Conservation (phyloP, 2,888 invertebrate genomes). For the Drosophila lutescens region DNA sequence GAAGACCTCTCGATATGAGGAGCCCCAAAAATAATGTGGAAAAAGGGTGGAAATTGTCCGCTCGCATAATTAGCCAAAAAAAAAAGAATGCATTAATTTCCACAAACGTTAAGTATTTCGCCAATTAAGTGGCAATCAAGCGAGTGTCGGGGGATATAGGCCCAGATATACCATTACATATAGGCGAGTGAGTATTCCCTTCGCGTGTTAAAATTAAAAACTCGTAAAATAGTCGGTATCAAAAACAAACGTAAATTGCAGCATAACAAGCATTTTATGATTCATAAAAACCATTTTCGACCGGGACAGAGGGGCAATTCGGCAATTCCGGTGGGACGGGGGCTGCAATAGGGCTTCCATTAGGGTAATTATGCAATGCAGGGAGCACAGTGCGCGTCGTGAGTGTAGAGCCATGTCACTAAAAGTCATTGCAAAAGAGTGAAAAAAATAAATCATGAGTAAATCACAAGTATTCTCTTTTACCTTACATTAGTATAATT, state of each 20-base stretch:
- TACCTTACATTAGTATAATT: no score
- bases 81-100: constrained; percentile 4
- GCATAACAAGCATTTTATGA: constrained; percentile 75
- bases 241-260: constrained; percentile 68
- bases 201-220: constrained; percentile 70
- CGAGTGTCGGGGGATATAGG: constrained; percentile 12
- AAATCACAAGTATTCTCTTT: no score
- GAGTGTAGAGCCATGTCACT: not conserved
- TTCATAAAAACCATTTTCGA: constrained; percentile 55
- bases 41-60: constrained; percentile 18
- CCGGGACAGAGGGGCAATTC: constrained; percentile 1
- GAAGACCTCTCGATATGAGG: constrained; percentile 59
- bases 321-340: constrained; percentile 3
- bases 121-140: constrained; percentile 72
- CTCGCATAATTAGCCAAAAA: constrained; percentile 62
- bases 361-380: constrained; percentile 37
- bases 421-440: no score
- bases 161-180: constrained; percentile 1
- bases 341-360: constrained; percentile 10
- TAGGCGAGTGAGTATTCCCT: constrained; percentile 28
- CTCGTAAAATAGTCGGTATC: constrained; percentile 64
- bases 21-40: constrained; percentile 38
- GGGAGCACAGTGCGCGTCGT: constrained; percentile 15
- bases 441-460: no score
- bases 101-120: constrained; percentile 42